Evolutionary conservation across 2,113 vertebrate species (phyloP), one percentile per base, ranked within the genome.

Genomic region (Brienomyrus brachyistius): DNA sequence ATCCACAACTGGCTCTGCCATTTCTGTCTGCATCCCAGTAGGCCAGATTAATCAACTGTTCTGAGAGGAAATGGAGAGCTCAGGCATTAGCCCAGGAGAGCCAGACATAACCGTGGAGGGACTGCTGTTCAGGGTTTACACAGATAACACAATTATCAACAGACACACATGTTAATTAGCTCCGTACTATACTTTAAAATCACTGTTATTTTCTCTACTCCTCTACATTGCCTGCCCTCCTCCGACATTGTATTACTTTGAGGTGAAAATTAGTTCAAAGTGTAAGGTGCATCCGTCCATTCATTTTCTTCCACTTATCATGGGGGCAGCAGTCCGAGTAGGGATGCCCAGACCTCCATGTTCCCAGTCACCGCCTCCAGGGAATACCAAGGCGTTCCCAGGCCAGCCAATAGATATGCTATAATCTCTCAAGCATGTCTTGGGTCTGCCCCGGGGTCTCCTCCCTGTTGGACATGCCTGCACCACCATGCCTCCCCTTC

Each of bases 21-120:
- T 96, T 96, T 96, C 95, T 96, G 95, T 95, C 95, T 95, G 93
- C 90, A 93, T 96, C 96, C 95, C 96, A 94, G 94, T 92, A 96
- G 95, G 96, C 96, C 91, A 94, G 93, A 95, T 96, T 96, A 97
- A 96, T 96, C 96, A 96, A 93, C 94, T 90, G 95, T 96, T 94
- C 94, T 94, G 93, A 48, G 17, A 48, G 23, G 50, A 10, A 19
- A 48, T 35, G 52, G 56, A 66, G 87, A 91, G 95, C 95, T 93
- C 94, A 94, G 95, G 93, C 94, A 93, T 93, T 94, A 94, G 93
- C 91, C 91, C 86, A 92, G 90, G 62, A 89, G 88, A 74, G 94
- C 92, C 94, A 94, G 96, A 95, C 94, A 94, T 93, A 94, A 92
- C 94, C 89, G 91, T 90, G 93, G 90, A 85, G 94, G 54, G 66